A percentile compares a stretch with the other conserved stretches of the same genome.
Conservation (phyloP, 2,113 vertebrate genomes). For the Cochlearius cochlearius region DNA sequence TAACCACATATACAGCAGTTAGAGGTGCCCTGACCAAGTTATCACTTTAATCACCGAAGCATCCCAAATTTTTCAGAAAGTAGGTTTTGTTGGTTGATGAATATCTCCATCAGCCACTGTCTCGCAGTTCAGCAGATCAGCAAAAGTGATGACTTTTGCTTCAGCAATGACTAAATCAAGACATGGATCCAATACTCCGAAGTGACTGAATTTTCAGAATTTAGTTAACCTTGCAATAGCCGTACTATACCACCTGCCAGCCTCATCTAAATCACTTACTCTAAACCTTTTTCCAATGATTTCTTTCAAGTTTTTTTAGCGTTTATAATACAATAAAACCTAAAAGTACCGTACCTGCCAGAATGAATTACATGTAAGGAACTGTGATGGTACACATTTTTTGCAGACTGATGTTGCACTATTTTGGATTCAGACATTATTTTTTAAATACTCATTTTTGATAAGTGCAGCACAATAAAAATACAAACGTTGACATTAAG, state of each 20-base stretch:
- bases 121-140: not conserved
- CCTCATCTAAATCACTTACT: constrained; percentile 38
- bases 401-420: not conserved
- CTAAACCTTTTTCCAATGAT: constrained; percentile 37
- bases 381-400: not conserved
- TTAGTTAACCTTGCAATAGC: constrained; percentile 13
- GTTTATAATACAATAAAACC: constrained; percentile 51
- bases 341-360: not conserved
- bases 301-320: constrained; percentile 30
- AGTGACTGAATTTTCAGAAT: constrained; percentile 26
- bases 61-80: not conserved
- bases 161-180: constrained; percentile 20
- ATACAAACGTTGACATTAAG: not conserved
- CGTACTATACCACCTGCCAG: not conserved
- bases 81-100: not conserved
- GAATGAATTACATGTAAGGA: not conserved
- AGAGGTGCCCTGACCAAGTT: not conserved
- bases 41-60: not conserved
- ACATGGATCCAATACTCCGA: not conserved
- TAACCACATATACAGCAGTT: not conserved
- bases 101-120: not conserved
- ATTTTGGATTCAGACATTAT: not conserved
- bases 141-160: not conserved
- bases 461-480: not conserved
- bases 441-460: not conserved